Evolutionary conservation across 2,888 invertebrate species (phyloP), one percentile per base, ranked within the genome.

Genomic region (Xestia rhomboidea): DNA sequence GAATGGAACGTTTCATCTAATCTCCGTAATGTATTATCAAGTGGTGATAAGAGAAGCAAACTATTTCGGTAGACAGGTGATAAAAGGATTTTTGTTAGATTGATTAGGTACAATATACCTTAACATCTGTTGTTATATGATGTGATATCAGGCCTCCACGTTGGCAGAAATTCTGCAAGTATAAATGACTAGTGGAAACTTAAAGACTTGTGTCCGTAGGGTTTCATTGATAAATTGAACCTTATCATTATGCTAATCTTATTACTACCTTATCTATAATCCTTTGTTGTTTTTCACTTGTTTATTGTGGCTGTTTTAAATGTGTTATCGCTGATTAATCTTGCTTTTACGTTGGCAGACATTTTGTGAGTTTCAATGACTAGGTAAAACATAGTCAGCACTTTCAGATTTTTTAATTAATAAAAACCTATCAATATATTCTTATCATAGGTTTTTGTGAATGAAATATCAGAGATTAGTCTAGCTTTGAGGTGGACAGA

Each of bases 1-100:
- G 68, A 82, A 77, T 72, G 62, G 54, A 27, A 60, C 66, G 73
- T 76, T 73, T 51, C 34, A 76, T 71, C 68, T 79, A 71, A 83
- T 86, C 83, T 70, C 13, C 0, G 38, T 77, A 63, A 77, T 67
- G 54, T 70, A 63, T 76, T 30, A 62, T 51, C 44, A 60, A 34
- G 67, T n/a, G 62, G 24, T 69, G 62, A 69, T 82, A 62, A 70
- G 46, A 69, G 27, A 64, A 10, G 49, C n/a, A 27, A 38, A 34
- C 51, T 41, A 18, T 73, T 69, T 73, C 5, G 8, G 24, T 51
- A 34, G 30, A 63, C 15, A 41, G 30, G n/a, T 30, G 62, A 49
- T 34, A 77, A 24, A 18, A 24, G 46, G 46, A 27, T 49, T 41
- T 72, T 30, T 51, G 34, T 46, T 30, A n/a, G 21, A 79, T 62